Base-by-base conservation (phyloP, 2,888 invertebrate genomes). In the Stenoptilia bipunctidactyla region DNA sequence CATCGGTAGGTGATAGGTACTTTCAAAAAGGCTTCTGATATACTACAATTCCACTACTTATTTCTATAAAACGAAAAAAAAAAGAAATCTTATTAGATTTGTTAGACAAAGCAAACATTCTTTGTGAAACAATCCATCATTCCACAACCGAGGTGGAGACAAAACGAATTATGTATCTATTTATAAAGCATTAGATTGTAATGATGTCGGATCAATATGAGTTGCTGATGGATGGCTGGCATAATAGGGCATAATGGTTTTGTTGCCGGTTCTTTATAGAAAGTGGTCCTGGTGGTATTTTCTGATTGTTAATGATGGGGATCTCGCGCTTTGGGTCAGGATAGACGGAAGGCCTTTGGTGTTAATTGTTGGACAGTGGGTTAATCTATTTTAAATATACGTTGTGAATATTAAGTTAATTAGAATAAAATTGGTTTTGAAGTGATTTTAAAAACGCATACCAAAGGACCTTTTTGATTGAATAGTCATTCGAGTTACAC, bases 121-220 rank as follows among this genome's bases (percentile, higher is more conserved):
- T 20, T 20, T 8, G 8, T 20, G 20, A 65, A 58, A 68, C 76
- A 64, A 79, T 76, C 69, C 65, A 80, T 83, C 80, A 82, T 76
- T 76, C 66, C 63, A 61, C 61, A 62, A 45, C 63, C 65, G 59
- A 79, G 76, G 75, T 75, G 73, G 74, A 83, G 79, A 82, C 80
- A 80, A 74, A 74, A 80, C 77, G 76, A 80, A 82, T 83, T 82
- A 82, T 75, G 72, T 76, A 79, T 72, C 79, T 82, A 79, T 82
- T 82, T 80, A 80, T 80, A 73, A 80, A 75, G 69, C 83, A 79
- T 83, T 80, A 80, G 71, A 69, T 77, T 77, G 72, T 74, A 72
- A 79, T 83, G 79, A 82, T 76, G 74, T 71, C 66, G 61, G 75
- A 76, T 82, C 80, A 75, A 82, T 80, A 79, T 75, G 73, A 66